Evolutionary conservation across 1,140 invertebrate genomes (phyloP).

Genomic region (Drosophila seguyi): DNA sequence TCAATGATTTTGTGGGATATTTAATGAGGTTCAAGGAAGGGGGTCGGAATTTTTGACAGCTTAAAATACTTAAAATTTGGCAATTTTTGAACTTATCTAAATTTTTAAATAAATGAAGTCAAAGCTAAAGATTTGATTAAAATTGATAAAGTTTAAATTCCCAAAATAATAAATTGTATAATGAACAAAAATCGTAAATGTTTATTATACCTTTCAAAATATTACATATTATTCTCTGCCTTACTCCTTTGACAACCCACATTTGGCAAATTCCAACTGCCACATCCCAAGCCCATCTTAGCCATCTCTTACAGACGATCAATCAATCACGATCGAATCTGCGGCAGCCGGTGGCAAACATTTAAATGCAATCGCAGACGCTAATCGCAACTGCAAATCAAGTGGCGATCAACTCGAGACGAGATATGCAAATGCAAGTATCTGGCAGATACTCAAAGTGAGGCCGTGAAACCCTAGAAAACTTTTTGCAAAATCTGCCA

Average conservation of each 20-base stretch:
- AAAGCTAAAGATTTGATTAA: neutral
- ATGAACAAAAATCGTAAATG: too few relatives aligned
- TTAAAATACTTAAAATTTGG: neutral
- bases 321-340: slow-evolving; percentile 58
- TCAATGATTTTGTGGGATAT: slow-evolving; percentile 15
- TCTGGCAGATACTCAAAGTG: slow-evolving; percentile 8
- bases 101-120: neutral
- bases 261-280: slow-evolving; percentile 2
- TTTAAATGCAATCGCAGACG: slow-evolving; percentile 74
- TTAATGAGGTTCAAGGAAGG: neutral
- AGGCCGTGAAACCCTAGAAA: neutral
- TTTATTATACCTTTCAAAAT: neutral
- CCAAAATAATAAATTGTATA: too few relatives aligned
- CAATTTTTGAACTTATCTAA: neutral
- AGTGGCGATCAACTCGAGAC: slow-evolving; percentile 52
- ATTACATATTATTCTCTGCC: slow-evolving; percentile 1
- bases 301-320: slow-evolving; percentile 55
- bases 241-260: slow-evolving; percentile 3
- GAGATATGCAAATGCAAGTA: slow-evolving; percentile 60
- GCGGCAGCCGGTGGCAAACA: slow-evolving; percentile 69
- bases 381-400: slow-evolving; percentile 72
- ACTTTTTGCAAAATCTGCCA: slow-evolving; percentile 23
- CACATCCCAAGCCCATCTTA: slow-evolving; percentile 16
- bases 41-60: neutral
- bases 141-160: neutral